Percentiles rank a stretch among this genome's conserved stretches.
Conservation (phyloP, 2,888 invertebrate genomes). For the Drosophila kuntzei region DNA sequence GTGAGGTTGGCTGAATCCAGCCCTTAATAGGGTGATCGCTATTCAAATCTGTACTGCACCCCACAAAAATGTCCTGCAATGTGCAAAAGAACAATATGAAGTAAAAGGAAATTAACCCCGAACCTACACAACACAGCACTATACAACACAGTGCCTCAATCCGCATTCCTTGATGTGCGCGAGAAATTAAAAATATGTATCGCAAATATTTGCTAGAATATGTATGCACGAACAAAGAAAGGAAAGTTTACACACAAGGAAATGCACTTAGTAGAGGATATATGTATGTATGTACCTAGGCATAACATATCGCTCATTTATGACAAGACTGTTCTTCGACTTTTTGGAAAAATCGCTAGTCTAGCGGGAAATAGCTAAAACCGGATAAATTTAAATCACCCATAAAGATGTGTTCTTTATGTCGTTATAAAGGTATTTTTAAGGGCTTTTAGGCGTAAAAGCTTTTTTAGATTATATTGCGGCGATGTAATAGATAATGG, state of each 20-base stretch:
- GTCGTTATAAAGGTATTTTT: too few species aligned
- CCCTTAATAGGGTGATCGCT: slow-evolving; percentile 45
- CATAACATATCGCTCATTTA: slow-evolving; percentile 2
- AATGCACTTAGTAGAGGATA: not conserved
- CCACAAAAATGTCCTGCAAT: slow-evolving; percentile 31
- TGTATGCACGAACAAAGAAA: slow-evolving; percentile 41
- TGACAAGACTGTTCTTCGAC: too few species aligned
- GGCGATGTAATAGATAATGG: too few species aligned
- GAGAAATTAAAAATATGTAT: slow-evolving; percentile 55
- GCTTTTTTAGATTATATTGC: too few species aligned
- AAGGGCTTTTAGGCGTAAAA: too few species aligned
- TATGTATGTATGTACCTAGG: too few species aligned
- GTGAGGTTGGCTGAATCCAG: slow-evolving; percentile 16
- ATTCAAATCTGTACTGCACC: slow-evolving; percentile 44
- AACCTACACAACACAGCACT: slow-evolving; percentile 54
- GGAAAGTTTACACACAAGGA: not conserved
- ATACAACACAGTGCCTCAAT: slow-evolving; percentile 31
- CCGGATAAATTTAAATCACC: too few species aligned
- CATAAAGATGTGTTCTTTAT: too few species aligned
- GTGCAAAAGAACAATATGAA: slow-evolving; percentile 8
- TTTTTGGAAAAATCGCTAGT: too few species aligned
- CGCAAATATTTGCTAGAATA: slow-evolving; percentile 51
- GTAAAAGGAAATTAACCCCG: slow-evolving; percentile 42
- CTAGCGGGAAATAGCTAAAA: too few species aligned
- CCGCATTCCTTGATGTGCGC: slow-evolving; percentile 55